phyloP scores from a whole-genome alignment of 2,888 invertebrate species.

The Nowickia ferox region DNA sequence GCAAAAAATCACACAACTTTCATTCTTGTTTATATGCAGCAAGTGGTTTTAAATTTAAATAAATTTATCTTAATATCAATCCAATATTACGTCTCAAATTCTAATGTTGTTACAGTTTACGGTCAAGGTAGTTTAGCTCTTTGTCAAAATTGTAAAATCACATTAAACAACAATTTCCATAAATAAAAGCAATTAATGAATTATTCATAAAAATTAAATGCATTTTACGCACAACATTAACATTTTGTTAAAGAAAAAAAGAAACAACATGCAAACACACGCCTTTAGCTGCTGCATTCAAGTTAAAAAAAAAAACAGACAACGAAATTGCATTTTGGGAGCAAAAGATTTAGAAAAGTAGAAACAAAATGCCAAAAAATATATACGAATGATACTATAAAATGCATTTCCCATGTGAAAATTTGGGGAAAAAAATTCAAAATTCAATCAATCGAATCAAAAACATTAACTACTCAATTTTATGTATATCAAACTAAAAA shows the following conservation, averaged over 20 bases:
- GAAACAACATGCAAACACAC: neutral
- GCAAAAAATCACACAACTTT: slow-evolving; percentile 23
- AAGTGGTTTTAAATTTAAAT: neutral
- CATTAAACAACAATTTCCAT: slow-evolving; percentile 48
- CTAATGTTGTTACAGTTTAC: slow-evolving; percentile 71
- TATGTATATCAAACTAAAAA: no score
- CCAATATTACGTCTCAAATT: slow-evolving; percentile 34
- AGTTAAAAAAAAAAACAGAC: neutral
- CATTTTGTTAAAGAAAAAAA: slow-evolving; percentile 14
- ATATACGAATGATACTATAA: no score
- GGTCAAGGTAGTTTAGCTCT: slow-evolving; percentile 73
- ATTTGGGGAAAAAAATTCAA: no score
- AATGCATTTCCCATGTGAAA: no score
- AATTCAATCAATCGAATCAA: no score
- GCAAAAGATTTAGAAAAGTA: no score
- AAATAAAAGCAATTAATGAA: slow-evolving; percentile 58
- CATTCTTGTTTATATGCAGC: slow-evolving; percentile 5
- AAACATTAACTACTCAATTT: no score
- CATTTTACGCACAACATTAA: slow-evolving; percentile 28
- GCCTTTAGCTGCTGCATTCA: neutral
- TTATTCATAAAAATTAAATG: slow-evolving; percentile 53
- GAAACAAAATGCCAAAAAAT: no score
- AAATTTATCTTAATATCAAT: neutral
- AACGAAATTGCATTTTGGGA: no score
- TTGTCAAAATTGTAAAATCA: slow-evolving; percentile 59